Percentiles rank a stretch among this genome's conserved stretches.
These are phyloP conservation scores for Gobius niger DNA, from an alignment of 2,113 vertebrate species.

Conservation along the genomic window DNA sequence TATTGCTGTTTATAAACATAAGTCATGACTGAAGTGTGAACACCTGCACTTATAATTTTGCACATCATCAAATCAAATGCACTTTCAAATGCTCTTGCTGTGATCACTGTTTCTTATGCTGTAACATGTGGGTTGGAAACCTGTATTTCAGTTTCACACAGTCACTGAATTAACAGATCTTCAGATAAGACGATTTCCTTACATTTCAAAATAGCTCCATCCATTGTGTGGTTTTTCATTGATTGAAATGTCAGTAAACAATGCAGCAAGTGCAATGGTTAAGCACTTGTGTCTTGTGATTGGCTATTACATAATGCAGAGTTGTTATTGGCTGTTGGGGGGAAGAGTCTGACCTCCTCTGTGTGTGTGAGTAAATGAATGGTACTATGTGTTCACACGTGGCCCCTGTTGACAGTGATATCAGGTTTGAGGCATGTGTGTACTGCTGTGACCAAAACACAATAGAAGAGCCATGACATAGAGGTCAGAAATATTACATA, in stretches of 20 bases:
- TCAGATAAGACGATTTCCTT: not conserved
- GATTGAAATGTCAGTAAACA: slow-evolving; percentile 8
- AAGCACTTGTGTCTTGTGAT: slow-evolving; percentile 38
- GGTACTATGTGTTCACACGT: slow-evolving; percentile 19
- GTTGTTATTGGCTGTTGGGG: slow-evolving; percentile 46
- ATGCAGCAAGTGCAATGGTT: slow-evolving; percentile 10
- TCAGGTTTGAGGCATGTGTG: slow-evolving; percentile 19
- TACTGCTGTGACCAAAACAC: slow-evolving; percentile 9
- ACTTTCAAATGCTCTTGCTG: not conserved
- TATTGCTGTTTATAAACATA: too few relatives aligned
- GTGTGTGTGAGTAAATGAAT: slow-evolving; percentile 3
- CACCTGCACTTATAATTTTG: too few relatives aligned
- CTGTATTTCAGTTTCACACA: not conserved
- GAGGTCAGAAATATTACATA: slow-evolving; percentile 22
- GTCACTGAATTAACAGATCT: not conserved
- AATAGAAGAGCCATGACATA: not conserved
- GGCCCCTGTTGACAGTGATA: slow-evolving; percentile 43
- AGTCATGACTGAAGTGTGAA: too few relatives aligned
- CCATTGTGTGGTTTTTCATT: not conserved
- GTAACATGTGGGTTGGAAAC: not conserved
- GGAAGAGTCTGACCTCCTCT: slow-evolving; percentile 22
- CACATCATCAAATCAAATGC: too few relatives aligned
- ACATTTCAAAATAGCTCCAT: not conserved
- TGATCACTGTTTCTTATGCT: not conserved
- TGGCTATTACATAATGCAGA: slow-evolving; percentile 46